These are phyloP conservation scores for Drosophila nannoptera DNA, from an alignment of 1,140 invertebrate species.

Conservation along the genomic window DNA sequence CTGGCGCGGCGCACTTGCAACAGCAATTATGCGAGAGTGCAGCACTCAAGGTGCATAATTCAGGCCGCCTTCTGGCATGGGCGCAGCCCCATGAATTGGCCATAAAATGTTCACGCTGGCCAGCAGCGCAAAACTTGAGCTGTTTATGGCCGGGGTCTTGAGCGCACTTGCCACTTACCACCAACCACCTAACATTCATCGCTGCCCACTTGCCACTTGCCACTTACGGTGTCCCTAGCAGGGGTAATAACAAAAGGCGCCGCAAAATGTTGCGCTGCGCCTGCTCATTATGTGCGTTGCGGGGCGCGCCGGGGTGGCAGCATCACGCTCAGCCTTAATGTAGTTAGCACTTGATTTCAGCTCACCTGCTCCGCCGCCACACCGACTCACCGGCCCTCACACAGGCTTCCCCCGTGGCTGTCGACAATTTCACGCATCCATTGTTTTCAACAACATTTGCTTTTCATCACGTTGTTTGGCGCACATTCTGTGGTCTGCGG, in stretches of 20 bases:
- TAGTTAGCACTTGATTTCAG: conserved; percentile 65
- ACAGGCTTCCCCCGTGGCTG: no score
- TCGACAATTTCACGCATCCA: conserved; percentile 69
- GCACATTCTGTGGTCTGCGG: conserved; percentile 51
- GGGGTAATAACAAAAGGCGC: conserved; percentile 41
- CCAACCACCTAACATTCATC: not conserved
- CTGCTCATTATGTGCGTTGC: conserved; percentile 50
- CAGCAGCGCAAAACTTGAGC: conserved; percentile 36
- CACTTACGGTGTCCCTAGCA: conserved; percentile 30
- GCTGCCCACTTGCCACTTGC: conserved; percentile 44
- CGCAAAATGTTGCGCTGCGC: conserved; percentile 49
- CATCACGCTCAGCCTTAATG: conserved; percentile 59
- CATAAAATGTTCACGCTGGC: conserved; percentile 17
- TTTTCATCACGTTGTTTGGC: conserved; percentile 75
- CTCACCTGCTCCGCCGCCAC: conserved; percentile 37
- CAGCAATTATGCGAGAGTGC: conserved; percentile 2
- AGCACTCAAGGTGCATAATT: conserved; percentile 18
- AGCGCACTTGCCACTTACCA: conserved; percentile 68
- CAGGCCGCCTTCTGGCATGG: not conserved
- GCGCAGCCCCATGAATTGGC: conserved; percentile 1
- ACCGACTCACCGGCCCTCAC: no score
- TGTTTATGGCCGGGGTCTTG: conserved; percentile 45
- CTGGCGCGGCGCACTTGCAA: not conserved
- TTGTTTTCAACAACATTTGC: conserved; percentile 73
- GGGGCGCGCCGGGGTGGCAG: not conserved